Conservation (phyloP, 2,113 vertebrate species). For the Paradisaea rubra region DNA sequence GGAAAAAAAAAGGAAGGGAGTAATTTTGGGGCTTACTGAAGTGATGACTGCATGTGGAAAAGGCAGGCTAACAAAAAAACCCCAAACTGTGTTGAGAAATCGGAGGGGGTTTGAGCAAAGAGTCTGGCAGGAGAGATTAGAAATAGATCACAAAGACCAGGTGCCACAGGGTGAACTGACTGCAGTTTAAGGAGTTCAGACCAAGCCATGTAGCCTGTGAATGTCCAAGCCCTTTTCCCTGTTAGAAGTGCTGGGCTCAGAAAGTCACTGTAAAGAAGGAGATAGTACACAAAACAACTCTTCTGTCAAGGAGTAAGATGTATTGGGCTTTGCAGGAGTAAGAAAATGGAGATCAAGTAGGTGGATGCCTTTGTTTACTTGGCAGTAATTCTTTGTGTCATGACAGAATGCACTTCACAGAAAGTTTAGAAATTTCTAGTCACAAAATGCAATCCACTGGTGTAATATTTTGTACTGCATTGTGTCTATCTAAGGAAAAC, state of each 20-base stretch:
- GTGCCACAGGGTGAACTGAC: neutral
- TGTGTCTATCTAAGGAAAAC: neutral
- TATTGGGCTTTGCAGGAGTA: neutral
- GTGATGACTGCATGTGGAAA: neutral
- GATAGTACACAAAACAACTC: neutral
- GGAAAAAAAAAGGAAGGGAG: neutral
- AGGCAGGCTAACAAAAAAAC: neutral
- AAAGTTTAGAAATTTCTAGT: neutral
- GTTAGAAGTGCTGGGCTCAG: neutral
- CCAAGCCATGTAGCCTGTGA: neutral
- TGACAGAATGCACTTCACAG: neutral
- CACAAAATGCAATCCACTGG: neutral
- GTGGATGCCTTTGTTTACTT: neutral
- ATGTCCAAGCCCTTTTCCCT: neutral
- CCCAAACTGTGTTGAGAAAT: too few relatives aligned
- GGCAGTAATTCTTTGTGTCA: neutral
- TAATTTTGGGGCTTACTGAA: neutral
- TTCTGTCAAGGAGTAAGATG: neutral
- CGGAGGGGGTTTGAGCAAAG: neutral
- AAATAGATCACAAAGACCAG: neutral
- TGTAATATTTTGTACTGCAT: neutral
- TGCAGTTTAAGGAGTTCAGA: neutral
- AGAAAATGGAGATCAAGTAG: neutral
- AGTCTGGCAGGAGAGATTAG: neutral
- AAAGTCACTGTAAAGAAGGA: neutral